phyloP scores from a whole-genome alignment of 1,140 invertebrate species.

The Fopius arisanus region DNA sequence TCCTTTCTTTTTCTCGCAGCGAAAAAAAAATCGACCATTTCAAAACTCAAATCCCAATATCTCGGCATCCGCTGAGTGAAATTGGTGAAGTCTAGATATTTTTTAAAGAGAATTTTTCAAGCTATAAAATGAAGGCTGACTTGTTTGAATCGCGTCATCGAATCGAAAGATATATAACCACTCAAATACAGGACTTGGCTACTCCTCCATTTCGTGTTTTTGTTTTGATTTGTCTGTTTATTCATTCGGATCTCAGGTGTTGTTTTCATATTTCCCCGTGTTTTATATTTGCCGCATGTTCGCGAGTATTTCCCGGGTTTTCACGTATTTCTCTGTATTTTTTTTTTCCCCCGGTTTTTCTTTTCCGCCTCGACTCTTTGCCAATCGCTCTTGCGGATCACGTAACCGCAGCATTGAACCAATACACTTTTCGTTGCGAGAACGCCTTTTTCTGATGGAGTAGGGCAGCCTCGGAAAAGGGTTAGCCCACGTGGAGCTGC shows the following conservation, averaged over 20 bases:
- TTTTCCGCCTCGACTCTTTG: not conserved
- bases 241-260: not conserved
- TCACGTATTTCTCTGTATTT: not conserved
- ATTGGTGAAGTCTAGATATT: too few relatives aligned
- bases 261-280: not conserved
- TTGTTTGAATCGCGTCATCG: too few relatives aligned
- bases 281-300: not conserved
- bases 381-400: not conserved
- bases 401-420: not conserved
- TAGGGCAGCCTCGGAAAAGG: not conserved
- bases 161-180: too few relatives aligned
- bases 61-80: too few relatives aligned
- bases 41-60: too few relatives aligned
- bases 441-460: not conserved
- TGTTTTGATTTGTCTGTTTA: not conserved
- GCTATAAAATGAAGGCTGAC: too few relatives aligned
- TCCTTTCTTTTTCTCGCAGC: too few relatives aligned
- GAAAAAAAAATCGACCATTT: too few relatives aligned
- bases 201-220: not conserved
- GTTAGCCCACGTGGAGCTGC: not conserved
- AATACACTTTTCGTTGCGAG: not conserved
- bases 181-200: too few relatives aligned
- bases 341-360: not conserved
- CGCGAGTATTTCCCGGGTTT: not conserved
- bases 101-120: too few relatives aligned